Evolutionary conservation across 2,113 vertebrate species (phyloP).

Genomic region (Macroglossus sobrinus): DNA sequence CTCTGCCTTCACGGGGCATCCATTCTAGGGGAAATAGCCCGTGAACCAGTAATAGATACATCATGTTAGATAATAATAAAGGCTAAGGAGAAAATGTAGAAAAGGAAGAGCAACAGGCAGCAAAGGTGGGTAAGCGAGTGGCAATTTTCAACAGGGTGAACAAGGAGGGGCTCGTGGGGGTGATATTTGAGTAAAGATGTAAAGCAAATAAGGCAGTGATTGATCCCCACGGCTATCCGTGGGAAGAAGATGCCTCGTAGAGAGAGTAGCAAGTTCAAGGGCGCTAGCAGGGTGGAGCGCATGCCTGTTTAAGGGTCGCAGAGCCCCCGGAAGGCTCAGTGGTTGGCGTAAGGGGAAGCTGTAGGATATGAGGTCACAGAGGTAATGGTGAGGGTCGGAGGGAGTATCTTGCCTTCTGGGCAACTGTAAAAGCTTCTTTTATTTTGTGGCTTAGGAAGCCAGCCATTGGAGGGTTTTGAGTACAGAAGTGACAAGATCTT

Average conservation of each 20-base stretch:
- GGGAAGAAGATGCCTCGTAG: background rate
- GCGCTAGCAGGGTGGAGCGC: background rate
- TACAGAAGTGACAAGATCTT: background rate
- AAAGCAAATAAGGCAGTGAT: background rate
- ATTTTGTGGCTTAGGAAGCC: background rate
- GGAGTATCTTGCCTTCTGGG: background rate
- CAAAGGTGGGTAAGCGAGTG: background rate
- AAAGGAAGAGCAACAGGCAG: background rate
- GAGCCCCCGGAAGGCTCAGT: background rate
- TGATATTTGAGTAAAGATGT: background rate
- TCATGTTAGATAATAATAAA: background rate
- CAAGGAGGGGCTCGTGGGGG: background rate
- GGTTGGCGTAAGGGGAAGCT: background rate
- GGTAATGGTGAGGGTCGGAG: background rate
- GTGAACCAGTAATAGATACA: background rate
- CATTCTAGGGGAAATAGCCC: background rate
- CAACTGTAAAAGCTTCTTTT: background rate
- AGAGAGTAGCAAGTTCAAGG: background rate
- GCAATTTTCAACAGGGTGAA: background rate
- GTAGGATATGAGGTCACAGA: background rate
- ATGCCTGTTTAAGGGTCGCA: background rate
- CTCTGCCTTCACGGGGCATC: background rate
- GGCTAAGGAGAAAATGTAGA: background rate
- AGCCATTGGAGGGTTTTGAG: background rate
- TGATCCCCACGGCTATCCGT: rapidly evolving